phyloP scores from a whole-genome alignment of 2,888 invertebrate genomes.

The Chesias legatella region DNA sequence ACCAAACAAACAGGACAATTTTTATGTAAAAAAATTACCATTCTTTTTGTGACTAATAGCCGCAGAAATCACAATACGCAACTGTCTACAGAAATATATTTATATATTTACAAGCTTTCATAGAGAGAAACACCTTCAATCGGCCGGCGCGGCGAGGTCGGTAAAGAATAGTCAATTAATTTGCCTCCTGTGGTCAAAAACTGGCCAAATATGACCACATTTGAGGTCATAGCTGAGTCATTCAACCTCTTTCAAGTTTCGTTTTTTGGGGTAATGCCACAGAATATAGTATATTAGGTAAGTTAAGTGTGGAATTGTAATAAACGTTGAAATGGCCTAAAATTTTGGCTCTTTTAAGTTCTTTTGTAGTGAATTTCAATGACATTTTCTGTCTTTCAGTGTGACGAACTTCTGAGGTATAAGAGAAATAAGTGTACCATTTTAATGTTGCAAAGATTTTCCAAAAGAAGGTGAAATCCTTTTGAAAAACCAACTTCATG shows the following conservation, averaged over 20 bases:
- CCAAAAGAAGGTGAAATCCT: too few species aligned
- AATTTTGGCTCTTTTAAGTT: conserved; percentile 3
- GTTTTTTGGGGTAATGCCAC: conserved; percentile 3
- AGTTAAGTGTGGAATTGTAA: conserved; percentile 9
- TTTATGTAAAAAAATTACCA: too few species aligned
- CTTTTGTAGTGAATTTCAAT: conserved; percentile 4
- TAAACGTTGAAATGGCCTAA: conserved; percentile 10
- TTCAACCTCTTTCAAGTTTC: not conserved
- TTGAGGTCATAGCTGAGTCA: conserved; percentile 31
- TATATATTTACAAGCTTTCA: conserved; percentile 14
- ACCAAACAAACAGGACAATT: too few species aligned
- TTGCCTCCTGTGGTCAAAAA: conserved; percentile 24
- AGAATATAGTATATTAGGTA: not conserved
- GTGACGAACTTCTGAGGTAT: too few species aligned
- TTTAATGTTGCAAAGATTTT: too few species aligned
- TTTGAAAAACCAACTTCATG: too few species aligned
- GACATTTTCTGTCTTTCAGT: too few species aligned
- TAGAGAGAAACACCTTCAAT: conserved; percentile 15
- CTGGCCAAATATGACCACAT: conserved; percentile 31
- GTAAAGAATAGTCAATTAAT: conserved; percentile 35
- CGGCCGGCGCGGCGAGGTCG: conserved; percentile 28
- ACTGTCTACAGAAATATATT: conserved; percentile 4
- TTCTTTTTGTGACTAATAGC: too few species aligned
- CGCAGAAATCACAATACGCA: conserved; percentile 10
- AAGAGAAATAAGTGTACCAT: too few species aligned